Percentiles rank a stretch among this genome's conserved stretches.
These are phyloP conservation scores for Alcedo quadribrachys DNA, from an alignment of 2,797 vertebrate genomes.

Conservation along the genomic window DNA sequence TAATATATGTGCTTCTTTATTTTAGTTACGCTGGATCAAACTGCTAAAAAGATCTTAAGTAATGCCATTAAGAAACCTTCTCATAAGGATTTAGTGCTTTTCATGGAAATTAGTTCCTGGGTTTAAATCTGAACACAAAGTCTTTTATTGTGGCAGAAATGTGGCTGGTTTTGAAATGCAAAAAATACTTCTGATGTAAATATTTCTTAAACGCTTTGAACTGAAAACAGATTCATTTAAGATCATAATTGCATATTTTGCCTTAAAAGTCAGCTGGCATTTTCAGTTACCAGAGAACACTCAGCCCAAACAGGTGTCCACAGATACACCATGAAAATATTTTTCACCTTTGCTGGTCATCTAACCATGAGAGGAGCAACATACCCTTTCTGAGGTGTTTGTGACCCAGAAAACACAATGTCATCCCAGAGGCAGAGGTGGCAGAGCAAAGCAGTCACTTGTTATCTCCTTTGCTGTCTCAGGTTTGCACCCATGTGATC, in stretches of 20 bases:
- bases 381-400: not conserved
- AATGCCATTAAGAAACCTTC: slow-evolving; percentile 17
- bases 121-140: not conserved
- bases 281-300: not conserved
- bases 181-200: not conserved
- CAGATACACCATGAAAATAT: not conserved
- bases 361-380: not conserved
- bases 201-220: not conserved
- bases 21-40: slow-evolving; percentile 3
- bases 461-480: not conserved
- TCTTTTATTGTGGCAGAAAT: not conserved
- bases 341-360: not conserved
- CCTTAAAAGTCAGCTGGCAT: not conserved
- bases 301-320: not conserved
- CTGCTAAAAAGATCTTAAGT: not conserved
- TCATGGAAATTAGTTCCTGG: not conserved
- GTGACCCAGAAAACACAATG: not conserved
- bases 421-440: not conserved
- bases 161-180: not conserved
- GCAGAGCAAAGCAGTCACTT: not conserved
- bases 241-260: not conserved
- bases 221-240: not conserved
- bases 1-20: not conserved
- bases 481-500: fast-evolving
- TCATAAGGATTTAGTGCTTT: not conserved